A percentile compares a stretch with the other conserved stretches of the same genome.
Evolutionary conservation across 2,797 vertebrate species (phyloP).

Genomic region (Discoglossus pictus): DNA sequence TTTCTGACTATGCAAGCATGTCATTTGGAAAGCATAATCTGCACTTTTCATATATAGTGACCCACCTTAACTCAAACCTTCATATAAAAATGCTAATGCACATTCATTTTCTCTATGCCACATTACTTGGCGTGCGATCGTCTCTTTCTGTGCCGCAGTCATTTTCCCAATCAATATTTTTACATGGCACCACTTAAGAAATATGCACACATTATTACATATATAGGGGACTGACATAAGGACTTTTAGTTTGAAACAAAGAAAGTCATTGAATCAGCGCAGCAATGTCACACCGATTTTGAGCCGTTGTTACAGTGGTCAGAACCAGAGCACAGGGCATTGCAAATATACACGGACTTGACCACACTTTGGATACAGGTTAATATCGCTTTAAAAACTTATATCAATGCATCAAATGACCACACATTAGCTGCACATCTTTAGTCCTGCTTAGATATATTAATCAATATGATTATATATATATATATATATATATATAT

Average conservation of each 20-base stretch:
- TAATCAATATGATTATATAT: too few relatives aligned
- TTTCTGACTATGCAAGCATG: too few relatives aligned
- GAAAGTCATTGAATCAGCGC: conserved; percentile 22
- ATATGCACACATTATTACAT: conserved; percentile 27
- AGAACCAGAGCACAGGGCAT: too few relatives aligned
- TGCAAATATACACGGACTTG: too few relatives aligned
- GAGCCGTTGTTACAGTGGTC: too few relatives aligned
- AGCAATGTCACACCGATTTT: conserved; percentile 16
- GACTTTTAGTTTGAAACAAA: conserved; percentile 40
- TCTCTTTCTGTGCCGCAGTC: conserved; percentile 43
- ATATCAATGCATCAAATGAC: too few relatives aligned
- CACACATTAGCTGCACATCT: too few relatives aligned
- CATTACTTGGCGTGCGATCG: conserved; percentile 39
- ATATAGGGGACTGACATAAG: conserved; percentile 23
- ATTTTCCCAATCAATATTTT: conserved; percentile 49
- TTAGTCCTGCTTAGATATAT: too few relatives aligned
- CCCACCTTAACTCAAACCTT: conserved; percentile 32
- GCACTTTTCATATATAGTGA: conserved; percentile 35
- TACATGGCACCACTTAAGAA: conserved; percentile 48
- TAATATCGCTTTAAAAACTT: too few relatives aligned
- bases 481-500: too few relatives aligned
- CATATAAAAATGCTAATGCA: conserved; percentile 46
- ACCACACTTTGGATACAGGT: too few relatives aligned
- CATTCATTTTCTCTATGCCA: conserved; percentile 48
- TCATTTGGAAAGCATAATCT: conserved; percentile 22